Conservation (phyloP, 1,140 invertebrate genomes). For the Oryzaephilus surinamensis region DNA sequence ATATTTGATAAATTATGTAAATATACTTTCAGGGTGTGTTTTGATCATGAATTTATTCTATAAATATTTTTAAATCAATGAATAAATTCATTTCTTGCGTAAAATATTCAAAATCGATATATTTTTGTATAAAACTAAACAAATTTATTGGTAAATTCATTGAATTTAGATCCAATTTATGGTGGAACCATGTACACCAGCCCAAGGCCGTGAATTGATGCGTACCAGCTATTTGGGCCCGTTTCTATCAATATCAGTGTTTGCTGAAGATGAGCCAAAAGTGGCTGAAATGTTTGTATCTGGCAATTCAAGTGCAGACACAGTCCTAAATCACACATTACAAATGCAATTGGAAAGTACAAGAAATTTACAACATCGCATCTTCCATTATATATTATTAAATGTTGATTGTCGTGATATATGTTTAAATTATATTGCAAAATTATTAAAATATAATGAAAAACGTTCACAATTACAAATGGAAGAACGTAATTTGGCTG, state of each 20-base stretch:
- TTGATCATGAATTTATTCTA: too few relatives aligned
- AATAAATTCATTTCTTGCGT: too few relatives aligned
- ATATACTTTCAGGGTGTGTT: too few relatives aligned
- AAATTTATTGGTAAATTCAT: too few relatives aligned
- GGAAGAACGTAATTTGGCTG: conserved; percentile 73
- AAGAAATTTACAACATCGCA: conserved; percentile 61
- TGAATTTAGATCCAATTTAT: too few relatives aligned
- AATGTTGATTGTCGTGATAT: conserved; percentile 63
- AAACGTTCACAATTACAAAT: conserved; percentile 81
- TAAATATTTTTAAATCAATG: too few relatives aligned
- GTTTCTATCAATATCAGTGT: conserved; percentile 80
- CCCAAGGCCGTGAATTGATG: conserved; percentile 70
- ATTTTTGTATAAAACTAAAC: too few relatives aligned
- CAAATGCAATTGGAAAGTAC: conserved; percentile 65
- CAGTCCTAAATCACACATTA: conserved; percentile 49
- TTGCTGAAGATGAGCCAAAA: conserved; percentile 83
- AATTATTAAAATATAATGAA: conserved; percentile 68
- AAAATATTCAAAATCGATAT: too few relatives aligned
- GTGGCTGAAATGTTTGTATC: conserved; percentile 58
- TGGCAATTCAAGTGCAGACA: conserved; percentile 42
- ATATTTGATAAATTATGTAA: too few relatives aligned
- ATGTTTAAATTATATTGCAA: conserved; percentile 67
- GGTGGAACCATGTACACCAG: conserved; percentile 57
- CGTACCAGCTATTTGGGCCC: conserved; percentile 77
- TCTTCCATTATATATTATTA: conserved; percentile 74